Base-by-base conservation (phyloP, 1,140 invertebrate species). In the Anastrepha obliqua region DNA sequence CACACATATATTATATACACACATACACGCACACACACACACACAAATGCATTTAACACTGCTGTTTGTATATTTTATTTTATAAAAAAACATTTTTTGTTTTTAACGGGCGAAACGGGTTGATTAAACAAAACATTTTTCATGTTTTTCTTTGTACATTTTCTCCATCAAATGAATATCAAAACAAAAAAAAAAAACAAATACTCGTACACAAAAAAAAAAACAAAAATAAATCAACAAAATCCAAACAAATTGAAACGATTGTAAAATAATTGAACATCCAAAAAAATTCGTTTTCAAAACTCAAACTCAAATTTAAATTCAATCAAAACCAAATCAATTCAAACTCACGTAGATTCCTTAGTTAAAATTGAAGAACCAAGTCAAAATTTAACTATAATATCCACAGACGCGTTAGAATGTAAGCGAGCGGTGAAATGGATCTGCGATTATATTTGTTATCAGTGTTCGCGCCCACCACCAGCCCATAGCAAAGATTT, bases 371-470 rank as follows among this genome's bases (percentile, higher is more conserved):
- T 93, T 89, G 90, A 92, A 90, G 91, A 92, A 91, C 91, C 92
- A 91, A 92, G 91, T 89, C 91, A 91, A 91, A 92, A 92, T 93
- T 88, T 92, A 92, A 93, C 91, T 90, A 93, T 93, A 90, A 92
- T 93, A 90, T 92, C 91, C 89, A 91, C 91, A 97, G 97, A 98
- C 94, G 96, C 96, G 78, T 93, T 97, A 89, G 97, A 98, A 93
- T 97, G 97, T 92, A 97, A 97, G 94, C 94, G 98, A 91, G 97
- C 98, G n/a, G 97, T 99, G 5, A 98, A 99, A 93, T 98, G 98
- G 98, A 96, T 99, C 86, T 98, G 98, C 94, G 98, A 99, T 94
- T 99, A 99, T 93, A 99, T 99, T 90, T 96, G 97, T 47, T 97
- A 97, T 93, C 99, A 99, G 94, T 99, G 99, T 94, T 98, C 96